Conservation (phyloP, 2,888 invertebrate species). For the Gortyna flavago region DNA sequence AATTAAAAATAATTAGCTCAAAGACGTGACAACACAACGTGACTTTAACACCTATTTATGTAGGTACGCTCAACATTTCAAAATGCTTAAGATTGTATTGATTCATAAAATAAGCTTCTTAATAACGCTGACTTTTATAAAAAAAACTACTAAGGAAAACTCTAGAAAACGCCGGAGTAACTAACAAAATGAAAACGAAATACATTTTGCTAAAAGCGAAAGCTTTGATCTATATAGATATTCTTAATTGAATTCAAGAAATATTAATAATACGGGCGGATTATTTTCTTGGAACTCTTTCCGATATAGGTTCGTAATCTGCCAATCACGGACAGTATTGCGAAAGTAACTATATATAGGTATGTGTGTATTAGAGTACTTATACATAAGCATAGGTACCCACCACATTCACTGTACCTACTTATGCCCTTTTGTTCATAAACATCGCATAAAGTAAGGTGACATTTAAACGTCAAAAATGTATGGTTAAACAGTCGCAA, state of each 20-base stretch:
- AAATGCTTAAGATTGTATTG: not conserved
- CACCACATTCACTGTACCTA: not conserved
- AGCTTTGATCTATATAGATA: slow-evolving; percentile 7
- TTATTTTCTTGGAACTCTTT: slow-evolving; percentile 16
- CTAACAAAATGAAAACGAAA: slow-evolving; percentile 10
- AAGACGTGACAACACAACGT: not conserved
- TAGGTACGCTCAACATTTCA: not conserved
- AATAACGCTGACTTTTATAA: not conserved
- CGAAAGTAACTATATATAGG: not conserved
- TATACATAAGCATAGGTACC: not conserved
- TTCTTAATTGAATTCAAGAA: not conserved
- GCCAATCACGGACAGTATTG: not conserved
- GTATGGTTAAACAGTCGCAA: not conserved
- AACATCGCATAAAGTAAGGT: too few species aligned
- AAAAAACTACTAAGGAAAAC: not conserved
- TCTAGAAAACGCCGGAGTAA: not conserved
- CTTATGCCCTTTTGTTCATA: too few species aligned
- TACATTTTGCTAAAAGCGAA: slow-evolving; percentile 8
- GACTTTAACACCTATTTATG: not conserved
- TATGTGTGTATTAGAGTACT: not conserved
- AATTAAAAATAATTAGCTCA: not conserved
- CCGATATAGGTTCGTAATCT: not conserved
- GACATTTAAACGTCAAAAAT: too few species aligned
- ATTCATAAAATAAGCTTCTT: too few species aligned
- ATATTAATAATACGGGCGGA: slow-evolving; percentile 4